Base-by-base conservation (phyloP, 2,797 vertebrate genomes). In the Buphagus erythrorhynchus region DNA sequence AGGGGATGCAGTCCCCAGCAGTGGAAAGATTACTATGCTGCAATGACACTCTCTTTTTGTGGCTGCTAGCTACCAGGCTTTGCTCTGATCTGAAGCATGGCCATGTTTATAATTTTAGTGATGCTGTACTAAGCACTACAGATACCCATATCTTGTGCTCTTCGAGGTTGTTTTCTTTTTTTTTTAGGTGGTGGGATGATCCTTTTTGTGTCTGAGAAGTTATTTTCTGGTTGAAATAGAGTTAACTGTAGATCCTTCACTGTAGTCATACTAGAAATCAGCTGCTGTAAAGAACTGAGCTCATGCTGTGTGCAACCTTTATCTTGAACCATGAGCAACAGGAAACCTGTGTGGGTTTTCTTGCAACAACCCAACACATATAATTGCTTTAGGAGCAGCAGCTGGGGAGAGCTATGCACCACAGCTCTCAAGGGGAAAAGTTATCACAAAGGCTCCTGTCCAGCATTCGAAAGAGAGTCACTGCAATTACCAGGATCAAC, bases 341-440 rank as follows among this genome's bases (percentile, higher is more conserved):
- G 97, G 97, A 98, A 98, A 95, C 57, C 48, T 42, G 13, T 88
- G 94, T 94, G 89, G 93, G 86, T 94, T 92, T 94, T 96, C 80
- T 96, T 86, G 88, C 91, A 97, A 73, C 68, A 61, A 35, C 62
- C 83, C 58, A 25, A 84, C 74, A 83, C 83, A 66, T 75, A 82
- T 43, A 90, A 66, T 25, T 92, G 87, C 75, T 97, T 96, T 96
- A 35, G 35, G 75, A 80, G 77, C 79, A 97, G 68, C 54, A 92
- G 59, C 69, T 79, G 88, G 86, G 81, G 91, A 92, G 76, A 80
- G 40, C 74, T 88, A 76, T 78, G 59, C 77, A 68, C 16, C 16
- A 79, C 22, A 42, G 12, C n/a, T 75, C 46, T 88, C 43, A 49
- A 62, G 22, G 28, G 33, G 33, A 71, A 62, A 77, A 87, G 20